Evolutionary conservation across 2,888 invertebrate species (phyloP), one percentile per base, ranked within the genome.

Genomic region (Dascillus cervinus): DNA sequence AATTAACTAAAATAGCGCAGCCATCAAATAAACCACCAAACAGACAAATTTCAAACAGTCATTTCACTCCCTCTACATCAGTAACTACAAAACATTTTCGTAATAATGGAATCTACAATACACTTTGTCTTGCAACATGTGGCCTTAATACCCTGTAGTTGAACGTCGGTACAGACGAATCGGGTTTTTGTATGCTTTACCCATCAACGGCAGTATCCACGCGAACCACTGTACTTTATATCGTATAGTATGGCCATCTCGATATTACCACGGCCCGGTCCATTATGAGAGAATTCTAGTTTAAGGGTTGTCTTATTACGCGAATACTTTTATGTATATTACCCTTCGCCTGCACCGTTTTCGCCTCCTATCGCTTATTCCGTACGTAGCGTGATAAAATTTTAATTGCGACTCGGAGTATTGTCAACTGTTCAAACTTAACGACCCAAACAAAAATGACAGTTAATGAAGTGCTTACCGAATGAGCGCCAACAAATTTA

Each of bases 121-220:
- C 55, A 58, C 58, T 59, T 52, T 52, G 50, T 61, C 61, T 60
- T 61, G 61, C 53, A 57, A 55, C 60, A 60, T 58, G 56, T 60
- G 59, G 50, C 46, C 53, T 47, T 60, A 56, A 61, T 60, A 53
- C 43, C 49, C 43, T 37, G 39, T 41, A 46, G 40, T 47, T 39
- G 32, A 33, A 41, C 29, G 25, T 41, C 41, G 39, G 39, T 35
- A 29, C 42, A 42, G 34, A 26, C 37, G 28, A 40, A 40, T 32
- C 31, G 28, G 33, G 39, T 15, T n/a, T n/a, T n/a, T n/a, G n/a
- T n/a, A n/a, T n/a, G n/a, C n/a, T n/a, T n/a, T n/a, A n/a, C n/a
- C n/a, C n/a, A n/a, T 38, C 38, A 28, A 37, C 38, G 31, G 22
- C 21, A 33, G 32, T 26, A 29, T 29, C 35, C 28, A 25, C 30